phyloP scores from a whole-genome alignment of 2,113 vertebrate genomes.

The Lontra canadensis region DNA sequence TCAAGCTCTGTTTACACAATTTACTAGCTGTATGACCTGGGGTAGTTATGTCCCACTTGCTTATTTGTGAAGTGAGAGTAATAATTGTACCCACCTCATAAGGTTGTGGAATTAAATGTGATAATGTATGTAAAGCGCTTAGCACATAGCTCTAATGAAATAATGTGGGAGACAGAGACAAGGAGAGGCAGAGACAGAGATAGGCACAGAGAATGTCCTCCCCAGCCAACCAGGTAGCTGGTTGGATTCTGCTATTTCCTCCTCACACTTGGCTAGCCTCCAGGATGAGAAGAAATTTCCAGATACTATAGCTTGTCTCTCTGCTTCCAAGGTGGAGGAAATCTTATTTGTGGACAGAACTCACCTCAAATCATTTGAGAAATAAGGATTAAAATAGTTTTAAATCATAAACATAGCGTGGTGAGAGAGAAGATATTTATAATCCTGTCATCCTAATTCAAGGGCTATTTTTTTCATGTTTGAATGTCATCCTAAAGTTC shows the following conservation, averaged over 20 bases:
- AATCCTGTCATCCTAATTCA: background rate
- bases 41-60: background rate
- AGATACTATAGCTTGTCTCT: background rate
- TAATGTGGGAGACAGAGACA: background rate
- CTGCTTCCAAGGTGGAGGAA: background rate
- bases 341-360: background rate
- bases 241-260: background rate
- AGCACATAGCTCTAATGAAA: background rate
- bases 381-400: background rate
- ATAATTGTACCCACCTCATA: background rate
- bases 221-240: background rate
- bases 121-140: background rate
- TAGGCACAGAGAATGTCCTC: background rate
- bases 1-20: background rate
- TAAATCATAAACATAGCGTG: background rate
- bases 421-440: background rate
- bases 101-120: background rate
- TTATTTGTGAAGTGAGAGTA: background rate
- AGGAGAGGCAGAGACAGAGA: background rate
- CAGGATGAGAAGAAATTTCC: background rate
- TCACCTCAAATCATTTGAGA: background rate
- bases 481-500: constrained; percentile 24
- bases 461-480: background rate
- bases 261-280: background rate
- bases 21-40: background rate